Conservation (phyloP, 2,797 vertebrate species). For the Sebastes dallii region DNA sequence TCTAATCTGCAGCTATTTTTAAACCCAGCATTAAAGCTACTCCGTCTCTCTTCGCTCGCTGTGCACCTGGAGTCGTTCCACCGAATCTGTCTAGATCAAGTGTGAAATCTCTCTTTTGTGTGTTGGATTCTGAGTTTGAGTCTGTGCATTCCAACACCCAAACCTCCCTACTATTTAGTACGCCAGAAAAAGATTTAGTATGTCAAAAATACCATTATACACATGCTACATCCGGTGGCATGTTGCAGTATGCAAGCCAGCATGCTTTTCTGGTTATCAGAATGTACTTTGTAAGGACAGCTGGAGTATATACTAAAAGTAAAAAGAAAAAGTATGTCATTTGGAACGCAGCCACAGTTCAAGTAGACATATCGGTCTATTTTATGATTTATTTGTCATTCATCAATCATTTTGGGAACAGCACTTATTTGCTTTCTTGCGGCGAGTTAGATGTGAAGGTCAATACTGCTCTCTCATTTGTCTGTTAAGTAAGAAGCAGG, state of each 20-base stretch:
- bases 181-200: too few species aligned
- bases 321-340: too few species aligned
- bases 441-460: background rate
- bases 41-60: conserved; percentile 1
- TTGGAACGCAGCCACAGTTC: background rate
- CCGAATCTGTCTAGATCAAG: background rate
- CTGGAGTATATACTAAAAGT: too few species aligned
- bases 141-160: too few species aligned
- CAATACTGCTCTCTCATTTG: background rate
- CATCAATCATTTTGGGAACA: conserved; percentile 3
- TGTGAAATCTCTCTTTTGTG: conserved; percentile 15
- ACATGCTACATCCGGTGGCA: too few species aligned
- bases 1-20: conserved; percentile 69
- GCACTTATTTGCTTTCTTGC: background rate
- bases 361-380: background rate
- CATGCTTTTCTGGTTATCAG: too few species aligned
- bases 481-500: background rate
- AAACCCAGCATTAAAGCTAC: conserved; percentile 55
- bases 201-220: too few species aligned
- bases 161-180: too few species aligned
- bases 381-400: background rate
- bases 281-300: too few species aligned
- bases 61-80: background rate
- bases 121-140: background rate
- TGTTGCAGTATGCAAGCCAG: too few species aligned